A percentile compares a stretch with the other conserved stretches of the same genome.
Conservation (phyloP, 2,113 vertebrate genomes). For the Ophiodon elongatus region DNA sequence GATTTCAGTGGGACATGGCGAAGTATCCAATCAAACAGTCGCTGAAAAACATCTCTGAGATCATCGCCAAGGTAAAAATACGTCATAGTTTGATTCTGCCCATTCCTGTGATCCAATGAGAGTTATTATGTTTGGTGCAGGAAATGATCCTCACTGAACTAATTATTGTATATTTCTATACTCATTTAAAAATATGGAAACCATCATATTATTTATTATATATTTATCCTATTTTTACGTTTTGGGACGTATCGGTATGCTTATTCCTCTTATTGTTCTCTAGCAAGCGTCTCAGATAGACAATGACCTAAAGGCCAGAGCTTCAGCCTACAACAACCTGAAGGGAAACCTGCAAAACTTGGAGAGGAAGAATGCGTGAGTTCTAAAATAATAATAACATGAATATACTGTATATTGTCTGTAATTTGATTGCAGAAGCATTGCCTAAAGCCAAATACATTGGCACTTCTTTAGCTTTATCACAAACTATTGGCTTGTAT, state of each 20-base stretch:
- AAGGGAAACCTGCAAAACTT: constrained; percentile 99
- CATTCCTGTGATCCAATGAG: not conserved
- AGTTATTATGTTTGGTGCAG: not conserved
- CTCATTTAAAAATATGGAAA: not conserved
- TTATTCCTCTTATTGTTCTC: constrained; percentile 54
- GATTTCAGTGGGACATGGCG: constrained; percentile 99
- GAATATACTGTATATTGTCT: not conserved
- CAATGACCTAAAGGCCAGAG: constrained; percentile 97
- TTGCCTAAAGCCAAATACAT: not conserved
- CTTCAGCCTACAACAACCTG: constrained; percentile 98
- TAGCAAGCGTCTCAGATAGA: constrained; percentile 98
- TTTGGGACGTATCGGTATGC: not conserved
- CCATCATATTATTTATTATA: not conserved
- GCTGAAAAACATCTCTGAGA: constrained; percentile 99
- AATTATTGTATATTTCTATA: not conserved
- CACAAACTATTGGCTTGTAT: not conserved
- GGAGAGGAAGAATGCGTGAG: constrained; percentile 99
- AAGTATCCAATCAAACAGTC: constrained; percentile 99
- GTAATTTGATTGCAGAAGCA: not conserved
- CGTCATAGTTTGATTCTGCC: not conserved
- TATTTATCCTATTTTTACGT: not conserved
- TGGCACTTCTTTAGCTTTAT: not conserved
- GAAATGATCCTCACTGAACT: not conserved
- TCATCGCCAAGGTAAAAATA: constrained; percentile 92
- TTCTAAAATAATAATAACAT: constrained; percentile 18